phyloP scores from a whole-genome alignment of 2,113 vertebrate species.

The Gallinago jamesoni region DNA sequence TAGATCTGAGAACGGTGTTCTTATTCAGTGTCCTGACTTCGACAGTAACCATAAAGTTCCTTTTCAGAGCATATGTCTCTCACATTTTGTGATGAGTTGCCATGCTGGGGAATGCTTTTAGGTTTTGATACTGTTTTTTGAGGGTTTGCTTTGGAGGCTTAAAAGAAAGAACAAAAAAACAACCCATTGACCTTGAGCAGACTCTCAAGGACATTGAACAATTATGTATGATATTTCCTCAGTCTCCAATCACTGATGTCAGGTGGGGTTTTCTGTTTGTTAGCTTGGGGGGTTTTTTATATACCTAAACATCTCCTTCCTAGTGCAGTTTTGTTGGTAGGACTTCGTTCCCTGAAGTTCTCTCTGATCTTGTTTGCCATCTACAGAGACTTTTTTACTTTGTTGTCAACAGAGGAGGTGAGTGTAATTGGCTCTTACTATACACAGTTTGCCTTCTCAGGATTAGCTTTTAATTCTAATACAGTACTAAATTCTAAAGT shows the following conservation, averaged over 20 bases:
- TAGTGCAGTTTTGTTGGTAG: not conserved
- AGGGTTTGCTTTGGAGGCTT: not conserved
- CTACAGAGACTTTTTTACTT: not conserved
- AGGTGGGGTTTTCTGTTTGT: not conserved
- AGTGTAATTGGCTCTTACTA: not conserved
- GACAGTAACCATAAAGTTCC: not conserved
- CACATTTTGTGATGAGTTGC: not conserved
- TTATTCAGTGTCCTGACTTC: not conserved
- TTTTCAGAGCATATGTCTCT: not conserved
- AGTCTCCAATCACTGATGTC: not conserved
- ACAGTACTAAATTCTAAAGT: not conserved
- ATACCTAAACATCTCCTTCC: not conserved
- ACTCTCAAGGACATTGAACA: not conserved
- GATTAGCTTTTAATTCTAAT: not conserved
- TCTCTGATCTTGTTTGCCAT: not conserved
- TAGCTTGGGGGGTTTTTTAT: not conserved
- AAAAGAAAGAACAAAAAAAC: not conserved
- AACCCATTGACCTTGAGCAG: not conserved
- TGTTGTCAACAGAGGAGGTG: not conserved
- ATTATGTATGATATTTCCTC: not conserved
- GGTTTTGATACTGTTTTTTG: not conserved
- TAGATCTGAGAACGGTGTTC: not conserved
- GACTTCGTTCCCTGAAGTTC: not conserved
- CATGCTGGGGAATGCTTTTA: not conserved
- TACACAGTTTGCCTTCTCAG: not conserved